Evolutionary conservation across 2,797 vertebrate species (phyloP), one percentile per base, ranked within the genome.

Genomic region (Melanotaenia trifasciata): DNA sequence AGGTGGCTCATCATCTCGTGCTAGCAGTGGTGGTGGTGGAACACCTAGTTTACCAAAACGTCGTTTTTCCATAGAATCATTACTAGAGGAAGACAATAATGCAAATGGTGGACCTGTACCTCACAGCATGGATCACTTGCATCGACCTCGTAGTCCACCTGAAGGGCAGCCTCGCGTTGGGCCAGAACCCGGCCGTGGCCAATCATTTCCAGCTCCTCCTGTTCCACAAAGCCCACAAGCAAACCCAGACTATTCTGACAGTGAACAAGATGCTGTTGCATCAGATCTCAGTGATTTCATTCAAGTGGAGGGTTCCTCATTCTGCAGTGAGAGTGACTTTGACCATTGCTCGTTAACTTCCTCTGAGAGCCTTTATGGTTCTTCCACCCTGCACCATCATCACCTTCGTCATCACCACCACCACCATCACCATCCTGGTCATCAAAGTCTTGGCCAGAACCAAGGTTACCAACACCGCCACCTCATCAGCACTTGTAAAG

Each of bases 241-340:
- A 72, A 82, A 87, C 78, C 70, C 90, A 30, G 97, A 99, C 45
- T 96, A 95, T 77, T 98, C 97, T 0, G 98, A 98, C 89, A 99
- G 98, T 4, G 98, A 99, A 83, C 97, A 96, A 33, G 97, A 99
- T 0, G 97, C 96, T 3, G 80, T 95, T 3, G 96, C 96, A 28
- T 99, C 98, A 3, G 98, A 99, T 86, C 93, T 98, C 90, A 98
- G 98, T 63, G 98, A 99, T 90, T 98, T 96, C 85, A 91, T 98
- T 32, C 98, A 97, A 59, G 95, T 97, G 70, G 98, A 99, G 86
- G 97, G 97, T 30, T 99, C 98, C 0, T 99, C 98, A 9, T 97
- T 99, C 77, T 99, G 98, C 90, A 99, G 98, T n/a, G 98, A 99
- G 85, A 99, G 97, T 51, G 98, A 99, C 72, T 96, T 99, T 56